phyloP scores from a whole-genome alignment of 1,140 invertebrate species.

The Mylabris phalerata region DNA sequence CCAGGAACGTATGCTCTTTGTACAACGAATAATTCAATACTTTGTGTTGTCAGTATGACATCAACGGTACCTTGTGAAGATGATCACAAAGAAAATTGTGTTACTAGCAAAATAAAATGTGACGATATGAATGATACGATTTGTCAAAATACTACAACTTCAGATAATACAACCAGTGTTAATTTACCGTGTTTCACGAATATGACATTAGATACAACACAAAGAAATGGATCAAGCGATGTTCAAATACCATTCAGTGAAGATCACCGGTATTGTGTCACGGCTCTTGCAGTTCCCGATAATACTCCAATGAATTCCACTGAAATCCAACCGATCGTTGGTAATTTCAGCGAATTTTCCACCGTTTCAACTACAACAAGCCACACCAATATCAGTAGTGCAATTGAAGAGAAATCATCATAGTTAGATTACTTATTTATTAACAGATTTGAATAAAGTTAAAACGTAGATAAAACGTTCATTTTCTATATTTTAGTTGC shows the following conservation, averaged over 20 bases:
- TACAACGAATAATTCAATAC: slow-evolving; percentile 25
- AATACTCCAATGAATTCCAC: slow-evolving; percentile 1
- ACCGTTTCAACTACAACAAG: no score
- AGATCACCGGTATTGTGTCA: slow-evolving; percentile 29
- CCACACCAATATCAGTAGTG: no score
- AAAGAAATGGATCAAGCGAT: background rate
- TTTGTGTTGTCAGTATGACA: slow-evolving; percentile 24
- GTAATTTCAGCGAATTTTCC: no score
- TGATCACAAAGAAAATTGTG: slow-evolving; percentile 21
- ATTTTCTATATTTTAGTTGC: no score
- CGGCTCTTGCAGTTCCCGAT: slow-evolving; percentile 29
- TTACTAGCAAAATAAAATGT: slow-evolving; percentile 29
- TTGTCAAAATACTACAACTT: slow-evolving; percentile 26
- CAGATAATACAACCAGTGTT: slow-evolving; percentile 17
- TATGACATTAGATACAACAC: slow-evolving; percentile 20
- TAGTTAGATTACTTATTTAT: no score
- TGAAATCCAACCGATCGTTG: no score
- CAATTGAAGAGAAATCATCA: no score
- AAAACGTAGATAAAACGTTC: no score
- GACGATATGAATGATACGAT: slow-evolving; percentile 22
- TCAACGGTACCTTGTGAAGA: slow-evolving; percentile 21
- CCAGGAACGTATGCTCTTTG: slow-evolving; percentile 21
- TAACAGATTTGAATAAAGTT: no score
- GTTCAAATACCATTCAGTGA: slow-evolving; percentile 13
- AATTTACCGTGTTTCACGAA: slow-evolving; percentile 27